Base-by-base conservation (phyloP, 2,888 invertebrate species). In the Nomada hirtipes region DNA sequence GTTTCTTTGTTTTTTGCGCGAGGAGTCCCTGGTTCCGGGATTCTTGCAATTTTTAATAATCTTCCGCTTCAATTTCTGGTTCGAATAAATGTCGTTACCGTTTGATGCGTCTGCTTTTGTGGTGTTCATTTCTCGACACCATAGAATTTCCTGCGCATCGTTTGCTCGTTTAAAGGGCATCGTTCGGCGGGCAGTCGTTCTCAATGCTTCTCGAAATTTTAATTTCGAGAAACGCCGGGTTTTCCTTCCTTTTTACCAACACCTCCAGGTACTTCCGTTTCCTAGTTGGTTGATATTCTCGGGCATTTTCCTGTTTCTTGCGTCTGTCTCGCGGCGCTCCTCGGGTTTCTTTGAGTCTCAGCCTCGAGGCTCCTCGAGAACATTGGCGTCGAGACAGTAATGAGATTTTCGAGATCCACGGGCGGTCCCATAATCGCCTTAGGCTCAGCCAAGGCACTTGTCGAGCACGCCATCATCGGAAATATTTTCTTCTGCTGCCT, bases 381-480 rank as follows among this genome's bases (percentile, higher is more conserved):
- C 63, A 60, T 60, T n/a, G 60, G 55, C 71, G 79, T 72, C 60
- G 73, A 76, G 79, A 82, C 65, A 42, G 73, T 85, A 85, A 85
- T 79, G 85, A 84, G 85, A 85, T 85, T 85, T 84, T 82, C 75
- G 67, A 82, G 79, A 75, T 65, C 76, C 71, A 76, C 50, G 59
- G 74, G 73, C 78, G 73, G 71, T 68, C 20, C 23, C 68, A 61
- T 82, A 85, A 85, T 85, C 85, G 85, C 75, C 77, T 84, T 85
- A 85, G 76, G 71, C 76, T 75, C 74, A 50, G 42, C 53, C 68
- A 64, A 20, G 50, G 52, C 55, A 76, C 75, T 75, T 74, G 69
- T 71, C 74, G 67, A 67, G 61, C 55, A 20, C 65, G 67, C 52
- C 61, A 29, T 55, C 23, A 50, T 18, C 44, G 65, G 65, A 52